Evolutionary conservation across 2,797 vertebrate genomes (phyloP), one percentile per base, ranked within the genome.

Genomic region (Halcyon smyrnensis): DNA sequence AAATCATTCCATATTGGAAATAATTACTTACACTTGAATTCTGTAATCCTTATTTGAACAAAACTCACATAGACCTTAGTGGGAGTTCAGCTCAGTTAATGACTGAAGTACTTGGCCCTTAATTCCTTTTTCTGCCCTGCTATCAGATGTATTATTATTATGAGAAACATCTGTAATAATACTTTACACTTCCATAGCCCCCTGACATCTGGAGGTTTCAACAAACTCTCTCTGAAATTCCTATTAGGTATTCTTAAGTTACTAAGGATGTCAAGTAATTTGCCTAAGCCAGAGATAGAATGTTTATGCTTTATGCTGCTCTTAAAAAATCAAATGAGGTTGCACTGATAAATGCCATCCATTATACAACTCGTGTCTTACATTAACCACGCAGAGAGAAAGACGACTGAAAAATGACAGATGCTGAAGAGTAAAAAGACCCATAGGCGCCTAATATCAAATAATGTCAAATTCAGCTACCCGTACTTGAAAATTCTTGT

Each of bases 101-200:
- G 94, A 95, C 91, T 94, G 93, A 90, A 96, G 93, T 95, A 95
- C 95, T 96, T 95, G 93, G 95, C 94, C 93, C 95, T 96, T 95
- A 94, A 95, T 95, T 97, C 96, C 91, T 94, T 94, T 94, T 96
- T 95, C 91, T 96, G 87, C 86, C 90, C 91, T 94, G 88, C 94
- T 96, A 96, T 96, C 94, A 94, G 85, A 95, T 95, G 81, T 85
- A 97, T 95, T 96, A 94, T 82, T 95, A 89, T 95, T 95, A 96
- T 86, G 90, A 95, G 93, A 95, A 97, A 95, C 96, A 96, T 95
- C 93, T 96, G 92, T 89, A 94, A 96, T 95, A 97, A 96, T 91
- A 96, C 89, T 95, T 95, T 93, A 95, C 91, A 96, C 77, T 96
- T 96, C 88, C 91, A 95, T 73, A 89, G 90, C 32, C 76, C 76